These are phyloP conservation scores for Nemoura dubitans DNA, from an alignment of 2,888 invertebrate species.

Conservation along the genomic window DNA sequence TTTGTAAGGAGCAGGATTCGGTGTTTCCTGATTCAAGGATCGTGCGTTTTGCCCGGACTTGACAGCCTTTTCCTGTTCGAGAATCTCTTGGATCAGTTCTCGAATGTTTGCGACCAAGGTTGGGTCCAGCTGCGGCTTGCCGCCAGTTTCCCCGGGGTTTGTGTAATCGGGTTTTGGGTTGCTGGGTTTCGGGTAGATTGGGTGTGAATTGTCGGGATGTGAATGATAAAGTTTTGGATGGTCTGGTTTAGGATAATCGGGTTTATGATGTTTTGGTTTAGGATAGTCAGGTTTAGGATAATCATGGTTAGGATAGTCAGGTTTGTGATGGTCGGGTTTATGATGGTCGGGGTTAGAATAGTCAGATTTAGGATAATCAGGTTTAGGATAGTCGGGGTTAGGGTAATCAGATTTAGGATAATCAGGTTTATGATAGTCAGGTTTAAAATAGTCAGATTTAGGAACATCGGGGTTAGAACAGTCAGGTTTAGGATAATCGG, in stretches of 20 bases:
- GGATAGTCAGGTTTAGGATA: background rate
- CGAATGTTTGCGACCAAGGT: background rate
- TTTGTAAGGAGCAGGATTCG: no score
- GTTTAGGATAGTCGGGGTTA: background rate
- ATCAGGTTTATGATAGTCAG: background rate
- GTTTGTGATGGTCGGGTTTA: background rate
- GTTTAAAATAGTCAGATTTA: background rate
- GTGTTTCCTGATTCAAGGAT: no score
- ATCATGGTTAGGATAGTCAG: background rate
- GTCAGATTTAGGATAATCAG: background rate
- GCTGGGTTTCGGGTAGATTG: background rate
- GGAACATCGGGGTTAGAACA: background rate
- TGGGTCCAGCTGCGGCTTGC: background rate
- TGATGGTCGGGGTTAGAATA: background rate
- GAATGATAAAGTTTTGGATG: background rate
- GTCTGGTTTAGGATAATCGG: background rate
- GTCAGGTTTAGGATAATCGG: background rate
- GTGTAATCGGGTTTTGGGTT: background rate
- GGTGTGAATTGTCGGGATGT: background rate
- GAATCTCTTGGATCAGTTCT: background rate
- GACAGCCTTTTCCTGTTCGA: background rate
- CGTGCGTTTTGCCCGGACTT: background rate
- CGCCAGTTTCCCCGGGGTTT: background rate
- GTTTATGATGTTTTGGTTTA: background rate
- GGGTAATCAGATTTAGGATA: background rate